Evolutionary conservation across 2,888 invertebrate species (phyloP).

Genomic region (Carcina quercana): DNA sequence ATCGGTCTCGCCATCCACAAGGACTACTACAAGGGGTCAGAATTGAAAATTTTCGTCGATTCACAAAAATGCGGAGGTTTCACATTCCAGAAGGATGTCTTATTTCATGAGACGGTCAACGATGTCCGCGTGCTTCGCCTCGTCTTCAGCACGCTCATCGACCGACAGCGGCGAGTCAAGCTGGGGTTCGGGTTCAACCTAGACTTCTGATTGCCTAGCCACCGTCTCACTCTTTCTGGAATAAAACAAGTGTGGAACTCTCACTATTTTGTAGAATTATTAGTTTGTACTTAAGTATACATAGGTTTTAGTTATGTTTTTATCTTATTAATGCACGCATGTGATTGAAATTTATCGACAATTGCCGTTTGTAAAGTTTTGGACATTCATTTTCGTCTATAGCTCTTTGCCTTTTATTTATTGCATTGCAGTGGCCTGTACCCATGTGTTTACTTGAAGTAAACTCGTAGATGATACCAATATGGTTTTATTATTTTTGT

Average conservation of each 20-base stretch:
- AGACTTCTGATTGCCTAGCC: constrained; percentile 41
- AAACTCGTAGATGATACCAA: too few relatives aligned
- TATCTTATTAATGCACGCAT: constrained; percentile 42
- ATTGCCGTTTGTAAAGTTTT: neutral
- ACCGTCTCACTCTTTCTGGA: constrained; percentile 10
- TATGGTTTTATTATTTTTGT: too few relatives aligned
- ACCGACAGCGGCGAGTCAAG: constrained; percentile 48
- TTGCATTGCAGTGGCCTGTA: too few relatives aligned
- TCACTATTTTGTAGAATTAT: constrained; percentile 53
- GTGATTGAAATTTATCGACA: constrained; percentile 39
- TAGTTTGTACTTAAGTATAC: constrained; percentile 71
- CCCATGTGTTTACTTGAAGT: too few relatives aligned
- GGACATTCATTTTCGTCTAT: too few relatives aligned
- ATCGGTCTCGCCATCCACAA: constrained; percentile 55
- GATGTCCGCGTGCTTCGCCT: constrained; percentile 50
- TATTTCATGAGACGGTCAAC: constrained; percentile 46
- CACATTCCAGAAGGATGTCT: constrained; percentile 51
- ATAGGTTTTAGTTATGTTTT: constrained; percentile 66
- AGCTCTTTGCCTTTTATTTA: too few relatives aligned
- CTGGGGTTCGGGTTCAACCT: constrained; percentile 60
- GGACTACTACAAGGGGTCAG: constrained; percentile 44
- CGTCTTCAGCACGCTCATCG: constrained; percentile 52
- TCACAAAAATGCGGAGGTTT: constrained; percentile 61
- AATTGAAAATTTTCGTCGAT: constrained; percentile 60
- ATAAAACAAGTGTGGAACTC: constrained; percentile 19